phyloP scores from a whole-genome alignment of 1,140 invertebrate species.

The Bacillus rossius region DNA sequence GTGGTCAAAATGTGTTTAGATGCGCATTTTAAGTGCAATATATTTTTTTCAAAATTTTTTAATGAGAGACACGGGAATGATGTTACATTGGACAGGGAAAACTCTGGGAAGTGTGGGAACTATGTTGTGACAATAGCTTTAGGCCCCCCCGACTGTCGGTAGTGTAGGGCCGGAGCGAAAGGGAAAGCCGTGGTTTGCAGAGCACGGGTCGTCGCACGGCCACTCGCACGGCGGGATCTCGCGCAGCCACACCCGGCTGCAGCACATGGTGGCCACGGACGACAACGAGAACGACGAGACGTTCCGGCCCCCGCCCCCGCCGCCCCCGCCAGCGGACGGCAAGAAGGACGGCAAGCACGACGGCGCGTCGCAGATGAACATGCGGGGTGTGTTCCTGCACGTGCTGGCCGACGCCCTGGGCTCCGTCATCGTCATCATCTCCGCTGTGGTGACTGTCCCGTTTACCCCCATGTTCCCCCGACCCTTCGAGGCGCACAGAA shows the following conservation, averaged over 20 bases:
- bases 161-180: too few relatives aligned
- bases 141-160: too few relatives aligned
- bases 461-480: neutral
- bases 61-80: too few relatives aligned
- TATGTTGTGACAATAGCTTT: too few relatives aligned
- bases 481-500: too few relatives aligned
- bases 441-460: conserved; percentile 60
- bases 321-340: conserved; percentile 35
- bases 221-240: conserved; percentile 64
- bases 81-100: too few relatives aligned
- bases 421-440: conserved; percentile 95
- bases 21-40: too few relatives aligned
- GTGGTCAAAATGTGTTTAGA: too few relatives aligned
- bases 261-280: conserved; percentile 60
- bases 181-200: too few relatives aligned
- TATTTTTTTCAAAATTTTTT: too few relatives aligned
- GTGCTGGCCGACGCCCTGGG: conserved; percentile 93
- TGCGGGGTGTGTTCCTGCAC: conserved; percentile 96
- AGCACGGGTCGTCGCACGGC: conserved; percentile 68
- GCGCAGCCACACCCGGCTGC: conserved; percentile 52
- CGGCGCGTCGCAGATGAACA: conserved; percentile 87
- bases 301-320: conserved; percentile 45
- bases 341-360: conserved; percentile 38
- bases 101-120: too few relatives aligned
- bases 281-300: conserved; percentile 77